phyloP scores from a whole-genome alignment of 2,113 vertebrate species.

The Actenoides lindsayi region DNA sequence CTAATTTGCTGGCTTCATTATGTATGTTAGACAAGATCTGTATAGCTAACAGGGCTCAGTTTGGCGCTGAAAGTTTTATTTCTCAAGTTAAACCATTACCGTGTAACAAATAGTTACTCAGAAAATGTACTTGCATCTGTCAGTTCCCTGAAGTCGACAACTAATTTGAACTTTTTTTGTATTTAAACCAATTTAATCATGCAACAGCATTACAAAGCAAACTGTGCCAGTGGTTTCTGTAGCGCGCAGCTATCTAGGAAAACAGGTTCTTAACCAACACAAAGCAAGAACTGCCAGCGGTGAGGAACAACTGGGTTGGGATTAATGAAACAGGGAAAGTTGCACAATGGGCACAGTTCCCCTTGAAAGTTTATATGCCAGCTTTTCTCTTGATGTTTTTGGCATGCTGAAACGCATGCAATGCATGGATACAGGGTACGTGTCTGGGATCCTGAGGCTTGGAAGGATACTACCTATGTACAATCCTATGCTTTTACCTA shows the following conservation, averaged over 20 bases:
- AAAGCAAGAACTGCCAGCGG: background rate
- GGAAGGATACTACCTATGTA: background rate
- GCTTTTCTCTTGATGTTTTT: background rate
- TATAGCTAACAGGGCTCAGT: constrained; percentile 74
- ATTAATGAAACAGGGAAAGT: background rate
- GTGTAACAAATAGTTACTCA: constrained; percentile 74
- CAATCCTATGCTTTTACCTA: background rate
- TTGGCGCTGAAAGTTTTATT: constrained; percentile 72
- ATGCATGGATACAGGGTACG: background rate
- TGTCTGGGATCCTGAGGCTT: background rate
- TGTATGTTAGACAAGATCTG: constrained; percentile 80
- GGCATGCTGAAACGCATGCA: background rate
- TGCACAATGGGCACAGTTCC: background rate
- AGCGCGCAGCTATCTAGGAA: background rate
- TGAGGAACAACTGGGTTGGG: background rate
- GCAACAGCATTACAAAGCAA: constrained; percentile 54
- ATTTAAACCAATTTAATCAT: constrained; percentile 64
- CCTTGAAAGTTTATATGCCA: background rate
- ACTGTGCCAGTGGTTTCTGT: constrained; percentile 29
- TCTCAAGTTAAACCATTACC: constrained; percentile 68
- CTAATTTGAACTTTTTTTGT: constrained; percentile 58
- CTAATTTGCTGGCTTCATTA: constrained; percentile 82
- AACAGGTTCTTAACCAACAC: background rate
- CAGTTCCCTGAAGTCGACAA: constrained; percentile 62
- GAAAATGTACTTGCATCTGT: constrained; percentile 59